Percentiles rank a stretch among this genome's conserved stretches.
Evolutionary conservation across 2,888 invertebrate genomes (phyloP).

Genomic region (Platycheirus albimanus): DNA sequence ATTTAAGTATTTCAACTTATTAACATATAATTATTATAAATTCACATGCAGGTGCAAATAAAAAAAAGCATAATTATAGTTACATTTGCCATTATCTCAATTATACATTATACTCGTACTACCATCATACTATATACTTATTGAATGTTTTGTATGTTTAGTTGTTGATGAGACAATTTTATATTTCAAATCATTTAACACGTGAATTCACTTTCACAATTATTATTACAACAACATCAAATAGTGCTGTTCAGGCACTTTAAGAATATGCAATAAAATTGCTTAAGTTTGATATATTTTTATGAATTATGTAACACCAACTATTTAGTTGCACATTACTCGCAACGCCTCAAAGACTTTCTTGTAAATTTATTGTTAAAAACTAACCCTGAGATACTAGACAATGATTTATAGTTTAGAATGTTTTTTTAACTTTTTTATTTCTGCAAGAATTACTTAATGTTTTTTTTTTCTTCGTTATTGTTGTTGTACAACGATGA

Average conservation of each 20-base stretch:
- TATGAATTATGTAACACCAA: background rate
- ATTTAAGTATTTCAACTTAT: slow-evolving; percentile 28
- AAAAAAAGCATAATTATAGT: slow-evolving; percentile 26
- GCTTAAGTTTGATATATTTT: background rate
- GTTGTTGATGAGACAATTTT: slow-evolving; percentile 16
- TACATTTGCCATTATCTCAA: slow-evolving; percentile 18
- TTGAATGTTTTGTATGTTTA: slow-evolving; percentile 8
- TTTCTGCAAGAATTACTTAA: slow-evolving; percentile 6
- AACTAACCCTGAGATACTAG: slow-evolving; percentile 17
- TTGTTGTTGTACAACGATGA: no score
- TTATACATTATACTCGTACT: slow-evolving; percentile 1
- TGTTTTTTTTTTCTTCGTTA: slow-evolving; percentile 1
- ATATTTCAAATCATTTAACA: background rate
- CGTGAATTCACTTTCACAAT: background rate
- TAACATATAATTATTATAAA: slow-evolving; percentile 41
- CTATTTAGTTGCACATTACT: background rate
- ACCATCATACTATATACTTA: slow-evolving; percentile 13
- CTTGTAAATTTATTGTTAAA: no score
- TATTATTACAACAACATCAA: no score
- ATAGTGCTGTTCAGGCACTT: background rate
- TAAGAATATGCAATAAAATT: background rate
- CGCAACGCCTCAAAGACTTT: slow-evolving; percentile 29
- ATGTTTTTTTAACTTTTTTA: background rate
- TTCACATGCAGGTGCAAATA: slow-evolving; percentile 53
- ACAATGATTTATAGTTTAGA: slow-evolving; percentile 19